Conservation (phyloP, 35 echinoderm and acorn worm genomes). For the Eucidaris tribuloides region DNA sequence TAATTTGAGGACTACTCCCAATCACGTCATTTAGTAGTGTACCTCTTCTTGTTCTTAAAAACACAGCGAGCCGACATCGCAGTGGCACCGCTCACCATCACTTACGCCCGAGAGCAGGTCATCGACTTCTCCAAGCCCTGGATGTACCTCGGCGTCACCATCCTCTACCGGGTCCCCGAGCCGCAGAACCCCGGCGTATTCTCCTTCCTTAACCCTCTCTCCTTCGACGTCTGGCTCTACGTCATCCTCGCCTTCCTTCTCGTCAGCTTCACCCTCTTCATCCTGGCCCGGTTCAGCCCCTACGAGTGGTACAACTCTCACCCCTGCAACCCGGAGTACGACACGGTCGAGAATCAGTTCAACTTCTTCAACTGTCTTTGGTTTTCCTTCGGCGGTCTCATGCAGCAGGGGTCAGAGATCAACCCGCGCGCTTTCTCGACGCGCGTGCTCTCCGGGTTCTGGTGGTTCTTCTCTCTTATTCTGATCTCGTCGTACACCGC, state of each 20-base stretch:
- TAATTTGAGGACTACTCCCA: too few species aligned
- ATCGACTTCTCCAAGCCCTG: conserved; percentile 97
- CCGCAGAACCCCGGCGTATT: conserved; percentile 95
- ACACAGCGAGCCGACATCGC: conserved; percentile 90
- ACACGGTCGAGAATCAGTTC: conserved; percentile 89
- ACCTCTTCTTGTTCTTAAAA: not conserved
- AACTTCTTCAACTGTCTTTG: conserved; percentile 93
- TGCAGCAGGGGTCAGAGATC: conserved; percentile 94
- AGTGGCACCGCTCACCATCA: conserved; percentile 90
- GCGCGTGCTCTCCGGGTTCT: conserved; percentile 76
- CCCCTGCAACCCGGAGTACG: conserved; percentile 97
- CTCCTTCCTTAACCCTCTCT: conserved; percentile 89
- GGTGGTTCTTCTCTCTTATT: conserved; percentile 96
- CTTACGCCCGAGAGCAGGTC: conserved; percentile 72
- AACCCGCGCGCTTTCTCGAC: conserved; percentile 88
- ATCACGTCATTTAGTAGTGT: not conserved
- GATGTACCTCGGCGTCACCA: conserved; percentile 94
- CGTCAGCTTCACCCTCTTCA: conserved; percentile 83
- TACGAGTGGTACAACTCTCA: conserved; percentile 98
- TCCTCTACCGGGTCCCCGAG: conserved; percentile 83
- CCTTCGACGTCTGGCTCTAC: conserved; percentile 93
- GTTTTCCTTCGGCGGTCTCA: conserved; percentile 91
- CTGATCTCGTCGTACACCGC: conserved; percentile 92
- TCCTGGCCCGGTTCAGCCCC: conserved; percentile 89
- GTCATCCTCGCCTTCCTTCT: conserved; percentile 74